phyloP scores from a whole-genome alignment of 2,888 invertebrate species.

The Rhamphomyia laevipes region DNA sequence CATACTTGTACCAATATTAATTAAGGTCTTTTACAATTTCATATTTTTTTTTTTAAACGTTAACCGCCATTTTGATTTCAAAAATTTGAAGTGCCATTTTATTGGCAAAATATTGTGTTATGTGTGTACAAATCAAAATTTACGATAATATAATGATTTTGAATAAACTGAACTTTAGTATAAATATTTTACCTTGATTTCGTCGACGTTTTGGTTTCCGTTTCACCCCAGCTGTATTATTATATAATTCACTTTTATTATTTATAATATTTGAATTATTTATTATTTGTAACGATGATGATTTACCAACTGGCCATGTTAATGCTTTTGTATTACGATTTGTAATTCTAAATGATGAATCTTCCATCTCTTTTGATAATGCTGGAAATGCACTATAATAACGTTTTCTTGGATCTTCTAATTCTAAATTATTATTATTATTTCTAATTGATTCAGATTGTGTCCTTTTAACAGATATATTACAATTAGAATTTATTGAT shows the following conservation, averaged over 20 bases:
- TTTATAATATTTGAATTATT: slow-evolving; percentile 15
- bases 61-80: too few relatives aligned
- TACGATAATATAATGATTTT: too few relatives aligned
- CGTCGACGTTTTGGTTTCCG: slow-evolving; percentile 28
- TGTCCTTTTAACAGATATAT: too few relatives aligned
- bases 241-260: neutral
- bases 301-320: slow-evolving; percentile 24
- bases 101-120: too few relatives aligned
- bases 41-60: too few relatives aligned
- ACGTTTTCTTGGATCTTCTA: slow-evolving; percentile 53
- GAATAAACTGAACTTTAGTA: too few relatives aligned
- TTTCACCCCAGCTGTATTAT: slow-evolving; percentile 27
- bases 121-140: too few relatives aligned
- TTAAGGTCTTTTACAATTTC: too few relatives aligned
- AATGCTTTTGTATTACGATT: slow-evolving; percentile 24
- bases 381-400: slow-evolving; percentile 71
- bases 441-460: too few relatives aligned
- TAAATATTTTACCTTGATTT: slow-evolving; percentile 23
- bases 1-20: too few relatives aligned
- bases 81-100: too few relatives aligned
- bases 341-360: slow-evolving; percentile 21
- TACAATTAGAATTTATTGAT: neutral
- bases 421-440: too few relatives aligned
- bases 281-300: slow-evolving; percentile 21
- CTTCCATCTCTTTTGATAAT: slow-evolving; percentile 42